These are phyloP conservation scores for Polydrusus pterygomalis DNA, from an alignment of 2,888 invertebrate genomes.

Conservation along the genomic window DNA sequence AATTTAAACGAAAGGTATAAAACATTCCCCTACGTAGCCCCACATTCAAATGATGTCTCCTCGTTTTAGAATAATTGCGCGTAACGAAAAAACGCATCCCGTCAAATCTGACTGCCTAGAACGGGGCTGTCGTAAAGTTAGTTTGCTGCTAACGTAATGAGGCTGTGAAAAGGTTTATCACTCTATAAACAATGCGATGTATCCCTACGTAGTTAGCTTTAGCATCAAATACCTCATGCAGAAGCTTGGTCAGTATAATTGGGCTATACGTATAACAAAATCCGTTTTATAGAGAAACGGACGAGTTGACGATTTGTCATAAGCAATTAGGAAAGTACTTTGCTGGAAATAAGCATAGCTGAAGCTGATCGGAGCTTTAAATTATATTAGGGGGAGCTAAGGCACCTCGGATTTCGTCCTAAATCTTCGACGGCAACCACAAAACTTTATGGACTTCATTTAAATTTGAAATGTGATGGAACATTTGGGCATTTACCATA, in stretches of 20 bases:
- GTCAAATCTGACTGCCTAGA: slow-evolving; percentile 54
- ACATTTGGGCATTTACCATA: slow-evolving; percentile 57
- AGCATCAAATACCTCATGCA: slow-evolving; percentile 60
- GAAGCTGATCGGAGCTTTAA: slow-evolving; percentile 51
- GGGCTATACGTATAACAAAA: slow-evolving; percentile 63
- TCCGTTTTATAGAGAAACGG: slow-evolving; percentile 60
- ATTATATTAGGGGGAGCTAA: slow-evolving; percentile 53
- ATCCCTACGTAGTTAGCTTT: slow-evolving; percentile 62
- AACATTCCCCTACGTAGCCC: slow-evolving; percentile 57
- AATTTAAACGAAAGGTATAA: slow-evolving; percentile 67
- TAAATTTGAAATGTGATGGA: slow-evolving; percentile 66
- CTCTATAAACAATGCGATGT: slow-evolving; percentile 69
- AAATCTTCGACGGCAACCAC: slow-evolving; percentile 58
- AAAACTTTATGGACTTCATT: slow-evolving; percentile 66
- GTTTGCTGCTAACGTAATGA: slow-evolving; percentile 70
- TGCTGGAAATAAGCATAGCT: slow-evolving; percentile 49
- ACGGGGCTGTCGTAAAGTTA: slow-evolving; percentile 66
- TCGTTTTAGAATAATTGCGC: slow-evolving; percentile 64
- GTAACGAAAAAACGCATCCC: slow-evolving; percentile 65
- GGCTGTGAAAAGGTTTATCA: slow-evolving; percentile 70
- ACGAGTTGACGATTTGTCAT: slow-evolving; percentile 62
- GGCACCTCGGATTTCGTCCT: slow-evolving; percentile 46
- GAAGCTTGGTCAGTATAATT: slow-evolving; percentile 64
- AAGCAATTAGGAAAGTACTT: slow-evolving; percentile 62
- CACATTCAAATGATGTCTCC: slow-evolving; percentile 63